Conservation (phyloP, 2,113 vertebrate species). For the Emydocephalus ijimae region DNA sequence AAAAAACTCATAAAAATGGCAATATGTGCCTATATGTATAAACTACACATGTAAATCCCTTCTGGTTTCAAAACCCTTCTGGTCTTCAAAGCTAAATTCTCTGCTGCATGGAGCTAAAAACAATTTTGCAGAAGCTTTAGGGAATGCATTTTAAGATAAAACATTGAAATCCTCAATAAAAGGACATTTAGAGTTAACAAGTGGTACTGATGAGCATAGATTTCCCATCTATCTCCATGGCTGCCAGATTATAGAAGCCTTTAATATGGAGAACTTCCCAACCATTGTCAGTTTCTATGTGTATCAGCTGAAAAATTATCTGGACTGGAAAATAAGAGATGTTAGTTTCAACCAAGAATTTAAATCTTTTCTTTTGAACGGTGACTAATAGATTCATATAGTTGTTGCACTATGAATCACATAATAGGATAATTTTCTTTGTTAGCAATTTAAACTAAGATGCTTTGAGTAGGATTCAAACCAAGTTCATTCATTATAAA, state of each 20-base stretch:
- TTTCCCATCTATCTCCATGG: background rate
- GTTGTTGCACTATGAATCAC: background rate
- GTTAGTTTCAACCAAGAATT: background rate
- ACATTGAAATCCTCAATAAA: constrained; percentile 8
- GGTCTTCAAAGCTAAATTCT: constrained; percentile 45
- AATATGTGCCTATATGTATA: background rate
- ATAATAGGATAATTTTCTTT: background rate
- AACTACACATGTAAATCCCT: background rate
- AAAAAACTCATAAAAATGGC: constrained; percentile 23
- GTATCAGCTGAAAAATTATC: accelerated
- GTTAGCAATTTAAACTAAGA: background rate
- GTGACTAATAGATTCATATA: background rate
- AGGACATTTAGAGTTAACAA: background rate
- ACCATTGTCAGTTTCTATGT: background rate
- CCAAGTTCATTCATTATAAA: background rate
- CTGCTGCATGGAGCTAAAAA: constrained; percentile 53
- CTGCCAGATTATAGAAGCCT: accelerated
- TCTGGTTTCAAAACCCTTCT: constrained; percentile 33
- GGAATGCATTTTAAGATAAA: constrained; percentile 41
- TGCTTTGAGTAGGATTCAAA: background rate
- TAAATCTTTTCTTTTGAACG: background rate
- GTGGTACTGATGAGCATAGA: accelerated
- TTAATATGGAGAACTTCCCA: background rate
- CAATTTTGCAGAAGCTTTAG: constrained; percentile 41
- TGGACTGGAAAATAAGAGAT: accelerated